Percentiles rank a stretch among this genome's conserved stretches.
phyloP scores from a whole-genome alignment of 35 echinoderm and acorn worm species.

The Anneissia japonica region DNA sequence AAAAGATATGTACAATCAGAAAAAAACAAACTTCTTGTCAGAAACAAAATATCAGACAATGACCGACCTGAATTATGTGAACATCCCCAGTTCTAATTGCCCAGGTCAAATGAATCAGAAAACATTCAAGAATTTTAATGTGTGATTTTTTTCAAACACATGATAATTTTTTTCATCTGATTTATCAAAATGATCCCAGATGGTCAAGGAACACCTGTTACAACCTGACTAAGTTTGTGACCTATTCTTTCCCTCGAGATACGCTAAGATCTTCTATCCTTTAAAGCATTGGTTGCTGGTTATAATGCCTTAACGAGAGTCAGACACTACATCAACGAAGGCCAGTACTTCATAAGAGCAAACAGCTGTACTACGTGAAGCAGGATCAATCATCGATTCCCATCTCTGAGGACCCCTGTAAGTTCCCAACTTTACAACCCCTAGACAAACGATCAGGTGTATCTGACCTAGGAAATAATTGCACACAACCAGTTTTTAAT shows the following conservation, averaged over 20 bases:
- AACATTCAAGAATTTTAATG: neutral
- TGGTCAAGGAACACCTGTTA: neutral
- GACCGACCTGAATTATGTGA: neutral
- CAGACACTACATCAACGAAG: neutral
- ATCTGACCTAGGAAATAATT: neutral
- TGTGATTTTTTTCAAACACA: neutral
- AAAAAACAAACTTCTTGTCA: neutral
- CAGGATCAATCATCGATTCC: neutral
- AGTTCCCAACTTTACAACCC: neutral
- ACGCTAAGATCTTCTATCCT: neutral
- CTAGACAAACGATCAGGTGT: neutral
- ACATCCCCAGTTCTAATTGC: neutral
- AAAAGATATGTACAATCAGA: neutral
- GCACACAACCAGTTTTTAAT: neutral
- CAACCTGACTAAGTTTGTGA: neutral
- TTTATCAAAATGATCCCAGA: neutral
- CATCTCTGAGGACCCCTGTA: neutral
- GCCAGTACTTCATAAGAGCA: neutral
- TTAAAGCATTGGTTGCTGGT: too few relatives aligned
- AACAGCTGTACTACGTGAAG: neutral
- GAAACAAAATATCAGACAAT: neutral
- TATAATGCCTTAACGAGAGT: neutral
- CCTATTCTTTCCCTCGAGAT: neutral
- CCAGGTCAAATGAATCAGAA: neutral
- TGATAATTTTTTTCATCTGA: neutral